phyloP scores from a whole-genome alignment of 2,888 invertebrate genomes.

The Pemphredon lugubris region DNA sequence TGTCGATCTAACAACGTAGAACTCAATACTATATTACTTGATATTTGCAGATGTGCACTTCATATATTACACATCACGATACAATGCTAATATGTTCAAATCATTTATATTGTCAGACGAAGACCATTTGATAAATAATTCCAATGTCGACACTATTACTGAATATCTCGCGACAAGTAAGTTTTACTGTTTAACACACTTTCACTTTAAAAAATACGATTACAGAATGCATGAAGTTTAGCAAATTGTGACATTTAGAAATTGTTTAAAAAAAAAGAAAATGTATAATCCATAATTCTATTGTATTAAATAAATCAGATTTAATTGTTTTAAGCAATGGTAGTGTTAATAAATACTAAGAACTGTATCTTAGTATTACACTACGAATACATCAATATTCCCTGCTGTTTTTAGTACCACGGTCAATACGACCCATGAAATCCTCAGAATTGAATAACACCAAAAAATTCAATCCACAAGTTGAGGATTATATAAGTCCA shows the following conservation, averaged over 20 bases:
- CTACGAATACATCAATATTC: constrained; percentile 2
- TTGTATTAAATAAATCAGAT: no score
- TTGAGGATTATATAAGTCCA: constrained; percentile 85
- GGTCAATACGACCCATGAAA: constrained; percentile 62
- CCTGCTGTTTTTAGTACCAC: constrained; percentile 62
- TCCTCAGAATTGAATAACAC: constrained; percentile 42
- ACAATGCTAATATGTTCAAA: constrained; percentile 58
- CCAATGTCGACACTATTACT: constrained; percentile 63
- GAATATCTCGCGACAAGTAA: constrained; percentile 60
- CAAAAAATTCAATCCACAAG: constrained; percentile 77
- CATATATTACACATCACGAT: constrained; percentile 66
- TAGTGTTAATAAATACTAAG: no score
- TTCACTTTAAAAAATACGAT: no score
- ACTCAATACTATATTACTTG: not conserved
- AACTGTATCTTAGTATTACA: no score
- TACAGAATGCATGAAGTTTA: no score
- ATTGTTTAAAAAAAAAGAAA: no score
- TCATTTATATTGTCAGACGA: constrained; percentile 65
- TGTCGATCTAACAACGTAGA: not conserved
- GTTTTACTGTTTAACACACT: not conserved
- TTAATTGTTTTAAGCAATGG: no score
- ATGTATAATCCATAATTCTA: no score
- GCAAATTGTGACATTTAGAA: no score
- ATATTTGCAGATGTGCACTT: constrained; percentile 68
- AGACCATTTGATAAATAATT: constrained; percentile 66